Conservation (phyloP, 2,797 vertebrate species). For the Tragopan temminckii region DNA sequence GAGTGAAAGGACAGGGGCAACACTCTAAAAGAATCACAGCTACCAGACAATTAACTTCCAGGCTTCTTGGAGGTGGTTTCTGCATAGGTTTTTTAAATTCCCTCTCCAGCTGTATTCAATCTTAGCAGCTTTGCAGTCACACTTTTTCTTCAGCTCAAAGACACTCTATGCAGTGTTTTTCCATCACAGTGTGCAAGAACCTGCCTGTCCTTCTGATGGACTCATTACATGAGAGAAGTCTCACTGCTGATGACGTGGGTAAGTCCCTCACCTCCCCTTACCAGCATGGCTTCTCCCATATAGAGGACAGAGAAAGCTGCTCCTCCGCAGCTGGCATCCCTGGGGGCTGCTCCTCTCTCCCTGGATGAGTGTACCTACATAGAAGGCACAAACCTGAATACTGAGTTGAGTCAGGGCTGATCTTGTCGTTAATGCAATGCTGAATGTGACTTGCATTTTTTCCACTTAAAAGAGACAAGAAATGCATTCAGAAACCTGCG, state of each 20-base stretch:
- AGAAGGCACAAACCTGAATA: background rate
- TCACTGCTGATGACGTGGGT: rapidly evolving
- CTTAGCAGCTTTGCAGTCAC: rapidly evolving
- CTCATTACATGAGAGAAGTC: background rate
- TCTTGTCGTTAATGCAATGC: background rate
- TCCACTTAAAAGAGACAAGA: background rate
- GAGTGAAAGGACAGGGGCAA: background rate
- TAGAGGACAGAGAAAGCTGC: background rate
- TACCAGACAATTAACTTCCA: background rate
- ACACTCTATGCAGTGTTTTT: rapidly evolving
- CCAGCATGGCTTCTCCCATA: background rate
- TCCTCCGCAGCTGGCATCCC: background rate
- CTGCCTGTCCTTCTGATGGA: background rate
- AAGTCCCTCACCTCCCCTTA: background rate
- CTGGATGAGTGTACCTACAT: background rate
- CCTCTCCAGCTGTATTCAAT: background rate
- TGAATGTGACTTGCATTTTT: background rate
- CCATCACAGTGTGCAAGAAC: background rate
- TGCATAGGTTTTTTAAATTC: rapidly evolving
- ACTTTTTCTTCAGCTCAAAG: background rate
- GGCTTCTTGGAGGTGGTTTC: background rate
- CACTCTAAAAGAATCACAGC: background rate
- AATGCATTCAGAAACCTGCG: conserved; percentile 25
- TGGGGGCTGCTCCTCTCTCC: background rate
- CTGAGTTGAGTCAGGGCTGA: background rate